A percentile compares a stretch with the other conserved stretches of the same genome.
Evolutionary conservation across 1,140 invertebrate genomes (phyloP).

Genomic region (Arctopsyche grandis): DNA sequence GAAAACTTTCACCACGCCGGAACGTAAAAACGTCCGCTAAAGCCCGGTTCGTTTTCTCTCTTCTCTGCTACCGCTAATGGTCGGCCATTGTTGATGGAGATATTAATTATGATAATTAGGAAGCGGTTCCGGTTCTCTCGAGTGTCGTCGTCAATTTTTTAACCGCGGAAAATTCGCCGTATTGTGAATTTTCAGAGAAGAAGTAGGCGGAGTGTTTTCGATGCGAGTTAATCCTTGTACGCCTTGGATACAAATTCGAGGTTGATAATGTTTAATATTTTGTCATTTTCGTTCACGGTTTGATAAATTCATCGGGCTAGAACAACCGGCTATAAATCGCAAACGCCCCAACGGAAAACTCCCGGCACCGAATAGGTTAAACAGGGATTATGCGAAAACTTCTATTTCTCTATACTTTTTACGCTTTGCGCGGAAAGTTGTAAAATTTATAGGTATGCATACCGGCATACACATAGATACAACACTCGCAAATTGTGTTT

Average conservation of each 20-base stretch:
- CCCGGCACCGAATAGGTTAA: neutral
- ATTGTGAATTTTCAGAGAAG: too few relatives aligned
- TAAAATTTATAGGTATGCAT: neutral
- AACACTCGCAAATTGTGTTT: conserved; percentile 6
- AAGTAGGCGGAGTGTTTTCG: too few relatives aligned
- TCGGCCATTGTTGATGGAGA: conserved; percentile 34
- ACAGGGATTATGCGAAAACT: conserved; percentile 4
- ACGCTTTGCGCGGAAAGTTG: conserved; percentile 6
- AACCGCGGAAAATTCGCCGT: too few relatives aligned
- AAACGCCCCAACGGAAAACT: too few relatives aligned
- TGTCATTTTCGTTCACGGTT: too few relatives aligned
- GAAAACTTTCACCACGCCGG: conserved; percentile 18
- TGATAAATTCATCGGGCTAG: too few relatives aligned
- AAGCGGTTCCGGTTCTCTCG: neutral
- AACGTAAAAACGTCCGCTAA: conserved; percentile 5
- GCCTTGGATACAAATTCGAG: too few relatives aligned
- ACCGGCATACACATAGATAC: too few relatives aligned
- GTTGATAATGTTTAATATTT: too few relatives aligned
- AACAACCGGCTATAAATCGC: too few relatives aligned
- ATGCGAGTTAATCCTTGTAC: too few relatives aligned
- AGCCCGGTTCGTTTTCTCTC: neutral
- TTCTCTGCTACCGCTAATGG: conserved; percentile 2
- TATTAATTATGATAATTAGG: conserved; percentile 39
- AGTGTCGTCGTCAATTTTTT: neutral
- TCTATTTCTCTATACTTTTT: neutral